A percentile compares a stretch with the other conserved stretches of the same genome.
phyloP scores from a whole-genome alignment of 2,797 vertebrate species.

The Coilia nasus region DNA sequence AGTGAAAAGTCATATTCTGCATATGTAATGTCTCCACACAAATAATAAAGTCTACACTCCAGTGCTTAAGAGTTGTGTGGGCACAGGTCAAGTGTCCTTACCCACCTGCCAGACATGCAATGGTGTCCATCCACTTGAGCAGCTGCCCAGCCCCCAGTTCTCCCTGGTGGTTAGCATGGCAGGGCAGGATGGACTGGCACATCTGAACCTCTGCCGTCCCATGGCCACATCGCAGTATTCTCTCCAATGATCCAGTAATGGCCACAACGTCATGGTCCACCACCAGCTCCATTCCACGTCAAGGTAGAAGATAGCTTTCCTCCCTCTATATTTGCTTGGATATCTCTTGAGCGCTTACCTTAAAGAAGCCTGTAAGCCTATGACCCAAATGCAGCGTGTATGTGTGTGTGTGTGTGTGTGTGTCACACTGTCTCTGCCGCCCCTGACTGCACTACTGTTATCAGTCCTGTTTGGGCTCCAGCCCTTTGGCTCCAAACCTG shows the following conservation, averaged over 20 bases:
- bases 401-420: neutral
- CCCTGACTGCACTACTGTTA: neutral
- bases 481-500: neutral
- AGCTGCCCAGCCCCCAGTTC: constrained; percentile 73
- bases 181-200: constrained; percentile 70
- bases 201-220: constrained; percentile 55
- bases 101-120: constrained; percentile 74
- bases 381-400: neutral
- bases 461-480: neutral
- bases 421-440: neutral
- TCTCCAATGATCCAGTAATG: neutral
- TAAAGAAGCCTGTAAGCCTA: neutral
- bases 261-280: neutral
- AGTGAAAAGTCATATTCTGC: no score
- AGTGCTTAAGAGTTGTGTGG: neutral
- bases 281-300: neutral
- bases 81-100: neutral
- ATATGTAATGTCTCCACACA: neutral
- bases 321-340: no score
- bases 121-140: constrained; percentile 73
- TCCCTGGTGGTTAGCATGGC: constrained; percentile 65
- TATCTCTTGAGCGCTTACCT: constrained; percentile 1
- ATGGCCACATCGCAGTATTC: neutral
- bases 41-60: neutral
- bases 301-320: neutral